Evolutionary conservation across 2,113 vertebrate species (phyloP).

Genomic region (Dunckerocampus dactyliophorus): DNA sequence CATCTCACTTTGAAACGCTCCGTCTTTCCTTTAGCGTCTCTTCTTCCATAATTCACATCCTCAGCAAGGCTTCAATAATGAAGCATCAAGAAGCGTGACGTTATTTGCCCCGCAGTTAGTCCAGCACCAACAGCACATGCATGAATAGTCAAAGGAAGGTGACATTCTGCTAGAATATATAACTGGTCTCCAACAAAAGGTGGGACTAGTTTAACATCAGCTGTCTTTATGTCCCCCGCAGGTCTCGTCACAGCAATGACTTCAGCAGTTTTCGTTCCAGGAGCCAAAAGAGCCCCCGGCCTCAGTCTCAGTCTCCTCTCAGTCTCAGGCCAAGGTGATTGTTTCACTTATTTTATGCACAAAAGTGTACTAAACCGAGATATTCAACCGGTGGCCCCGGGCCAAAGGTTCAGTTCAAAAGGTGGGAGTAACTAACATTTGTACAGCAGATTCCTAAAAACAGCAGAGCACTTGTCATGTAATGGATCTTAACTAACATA

Average conservation of each 20-base stretch:
- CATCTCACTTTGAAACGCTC: conserved; percentile 29
- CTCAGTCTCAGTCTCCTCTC: conserved; percentile 79
- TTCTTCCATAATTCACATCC: conserved; percentile 57
- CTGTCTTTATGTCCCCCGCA: conserved; percentile 57
- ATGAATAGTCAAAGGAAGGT: too few species aligned
- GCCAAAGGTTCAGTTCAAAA: too few species aligned
- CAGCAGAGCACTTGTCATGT: too few species aligned
- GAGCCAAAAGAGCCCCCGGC: conserved; percentile 80
- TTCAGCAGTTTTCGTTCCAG: conserved; percentile 81
- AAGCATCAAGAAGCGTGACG: conserved; percentile 45
- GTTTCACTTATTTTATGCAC: background rate
- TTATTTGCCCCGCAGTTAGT: conserved; percentile 26
- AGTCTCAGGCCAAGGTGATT: conserved; percentile 87
- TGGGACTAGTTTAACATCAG: conserved; percentile 4
- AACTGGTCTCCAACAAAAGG: too few species aligned
- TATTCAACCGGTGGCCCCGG: too few species aligned
- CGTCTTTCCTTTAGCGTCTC: conserved; percentile 43
- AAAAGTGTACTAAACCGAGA: too few species aligned
- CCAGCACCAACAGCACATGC: conserved; percentile 7
- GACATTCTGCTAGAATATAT: too few species aligned
- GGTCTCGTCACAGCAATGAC: conserved; percentile 85
- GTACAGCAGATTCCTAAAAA: too few species aligned
- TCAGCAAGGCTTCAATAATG: conserved; percentile 66
- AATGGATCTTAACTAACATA: too few species aligned
- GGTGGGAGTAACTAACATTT: too few species aligned